A percentile compares a stretch with the other conserved stretches of the same genome.
These are phyloP conservation scores for Arenaria interpres DNA, from an alignment of 2,113 vertebrate species.

Conservation along the genomic window DNA sequence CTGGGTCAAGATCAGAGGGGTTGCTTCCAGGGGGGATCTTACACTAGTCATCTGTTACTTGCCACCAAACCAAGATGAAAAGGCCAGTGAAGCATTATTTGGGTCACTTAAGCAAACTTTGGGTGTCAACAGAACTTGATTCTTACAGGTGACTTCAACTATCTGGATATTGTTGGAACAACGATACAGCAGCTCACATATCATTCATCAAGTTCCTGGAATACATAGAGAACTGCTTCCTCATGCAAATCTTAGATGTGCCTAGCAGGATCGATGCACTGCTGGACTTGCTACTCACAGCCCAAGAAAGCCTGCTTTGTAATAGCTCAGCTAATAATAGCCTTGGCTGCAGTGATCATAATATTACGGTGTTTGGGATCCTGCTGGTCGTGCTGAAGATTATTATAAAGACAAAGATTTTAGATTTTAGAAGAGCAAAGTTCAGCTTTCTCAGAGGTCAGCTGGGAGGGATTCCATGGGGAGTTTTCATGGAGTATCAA, in stretches of 20 bases:
- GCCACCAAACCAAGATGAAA: neutral
- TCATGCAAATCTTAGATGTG: neutral
- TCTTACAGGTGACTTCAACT: neutral
- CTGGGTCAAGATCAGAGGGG: neutral
- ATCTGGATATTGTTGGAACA: neutral
- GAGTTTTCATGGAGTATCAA: neutral
- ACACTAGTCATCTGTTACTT: neutral
- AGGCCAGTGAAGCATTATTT: neutral
- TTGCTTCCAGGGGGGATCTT: neutral
- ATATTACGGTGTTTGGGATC: neutral
- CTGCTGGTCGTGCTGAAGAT: neutral
- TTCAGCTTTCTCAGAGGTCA: neutral
- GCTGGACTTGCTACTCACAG: neutral
- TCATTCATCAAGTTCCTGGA: neutral
- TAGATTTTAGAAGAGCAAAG: neutral
- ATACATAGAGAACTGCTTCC: neutral
- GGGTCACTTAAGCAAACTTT: neutral
- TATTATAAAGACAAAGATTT: neutral
- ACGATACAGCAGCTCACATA: neutral
- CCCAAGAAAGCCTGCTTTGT: neutral
- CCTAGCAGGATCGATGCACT: neutral
- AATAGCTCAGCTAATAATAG: neutral
- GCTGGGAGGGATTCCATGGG: neutral
- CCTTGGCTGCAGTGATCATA: neutral
- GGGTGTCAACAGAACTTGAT: neutral